These are phyloP conservation scores for Labeo rohita DNA, from an alignment of 2,113 vertebrate genomes.

Conservation along the genomic window DNA sequence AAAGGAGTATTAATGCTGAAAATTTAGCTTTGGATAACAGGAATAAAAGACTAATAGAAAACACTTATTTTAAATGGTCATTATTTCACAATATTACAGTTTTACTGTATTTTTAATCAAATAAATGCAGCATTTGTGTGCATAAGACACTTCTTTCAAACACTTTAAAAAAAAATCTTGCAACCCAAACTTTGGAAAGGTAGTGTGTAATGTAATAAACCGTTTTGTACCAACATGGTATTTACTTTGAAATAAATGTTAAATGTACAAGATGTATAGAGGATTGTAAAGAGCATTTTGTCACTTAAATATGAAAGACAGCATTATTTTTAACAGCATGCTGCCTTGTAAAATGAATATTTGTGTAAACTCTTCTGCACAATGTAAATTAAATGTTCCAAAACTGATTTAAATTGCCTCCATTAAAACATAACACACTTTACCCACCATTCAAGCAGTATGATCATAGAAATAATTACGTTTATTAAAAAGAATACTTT, in stretches of 20 bases:
- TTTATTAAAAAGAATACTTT: background rate
- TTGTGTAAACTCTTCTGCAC: conserved; percentile 8
- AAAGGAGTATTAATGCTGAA: background rate
- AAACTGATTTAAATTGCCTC: background rate
- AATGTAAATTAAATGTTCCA: conserved; percentile 15
- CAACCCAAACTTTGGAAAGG: background rate
- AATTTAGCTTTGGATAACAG: background rate
- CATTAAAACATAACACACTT: background rate
- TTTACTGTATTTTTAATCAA: background rate
- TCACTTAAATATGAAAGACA: conserved; percentile 9
- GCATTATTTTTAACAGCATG: conserved; percentile 31
- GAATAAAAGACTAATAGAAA: background rate
- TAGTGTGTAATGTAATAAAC: background rate
- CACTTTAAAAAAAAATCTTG: background rate
- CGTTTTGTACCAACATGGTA: conserved; percentile 14
- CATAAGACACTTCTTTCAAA: background rate
- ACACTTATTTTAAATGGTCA: background rate
- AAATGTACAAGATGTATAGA: background rate
- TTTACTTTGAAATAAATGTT: background rate
- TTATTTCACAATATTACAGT: background rate
- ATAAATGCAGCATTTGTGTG: too few relatives aligned
- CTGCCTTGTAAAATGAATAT: conserved; percentile 29
- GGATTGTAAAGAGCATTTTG: background rate
- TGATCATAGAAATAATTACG: background rate
- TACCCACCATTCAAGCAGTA: background rate